These are phyloP conservation scores for Emys orbicularis DNA, from an alignment of 2,797 vertebrate genomes.

Conservation along the genomic window DNA sequence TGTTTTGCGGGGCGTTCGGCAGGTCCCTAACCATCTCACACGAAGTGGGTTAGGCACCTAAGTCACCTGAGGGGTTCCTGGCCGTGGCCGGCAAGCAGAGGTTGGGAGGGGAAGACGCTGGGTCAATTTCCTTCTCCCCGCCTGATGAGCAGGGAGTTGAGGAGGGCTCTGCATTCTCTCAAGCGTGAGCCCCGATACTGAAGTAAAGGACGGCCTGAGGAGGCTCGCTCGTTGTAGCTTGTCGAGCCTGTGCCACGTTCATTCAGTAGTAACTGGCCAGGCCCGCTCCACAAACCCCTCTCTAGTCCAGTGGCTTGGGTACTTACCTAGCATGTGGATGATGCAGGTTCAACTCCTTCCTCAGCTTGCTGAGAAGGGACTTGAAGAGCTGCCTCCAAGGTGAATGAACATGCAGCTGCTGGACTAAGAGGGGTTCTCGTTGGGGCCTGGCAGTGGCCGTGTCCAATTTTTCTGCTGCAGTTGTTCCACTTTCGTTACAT, in stretches of 20 bases:
- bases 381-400: no score
- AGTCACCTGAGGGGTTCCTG: background rate
- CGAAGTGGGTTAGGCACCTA: background rate
- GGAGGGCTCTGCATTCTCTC: background rate
- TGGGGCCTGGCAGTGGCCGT: fast-evolving
- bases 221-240: no score
- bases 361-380: no score
- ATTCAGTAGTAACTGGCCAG: background rate
- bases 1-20: background rate
- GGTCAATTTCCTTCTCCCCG: no score
- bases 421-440: no score
- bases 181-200: background rate
- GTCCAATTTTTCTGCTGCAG: background rate
- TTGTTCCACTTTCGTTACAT: background rate
- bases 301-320: background rate
- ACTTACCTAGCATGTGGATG: background rate
- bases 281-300: fast-evolving
- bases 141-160: no score
- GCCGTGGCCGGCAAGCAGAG: background rate
- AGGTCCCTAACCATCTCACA: background rate
- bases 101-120: no score
- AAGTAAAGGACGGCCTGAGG: no score
- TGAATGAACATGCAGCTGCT: no score
- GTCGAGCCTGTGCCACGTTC: background rate
- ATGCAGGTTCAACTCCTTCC: background rate